phyloP scores from a whole-genome alignment of 2,797 vertebrate species.

The Tadarida brasiliensis region DNA sequence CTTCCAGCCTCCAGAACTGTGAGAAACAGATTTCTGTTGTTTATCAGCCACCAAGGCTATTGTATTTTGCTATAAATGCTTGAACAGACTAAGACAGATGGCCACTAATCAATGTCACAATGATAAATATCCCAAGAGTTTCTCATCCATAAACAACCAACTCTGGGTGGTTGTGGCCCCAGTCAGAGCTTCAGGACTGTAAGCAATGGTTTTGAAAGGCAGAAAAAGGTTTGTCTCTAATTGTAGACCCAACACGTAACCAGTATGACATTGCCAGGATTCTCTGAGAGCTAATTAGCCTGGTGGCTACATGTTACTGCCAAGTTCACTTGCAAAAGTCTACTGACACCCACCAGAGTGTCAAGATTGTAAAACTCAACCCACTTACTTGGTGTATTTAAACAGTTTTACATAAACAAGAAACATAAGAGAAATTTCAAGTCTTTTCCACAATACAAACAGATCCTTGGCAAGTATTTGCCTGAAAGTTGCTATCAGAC shows the following conservation, averaged over 20 bases:
- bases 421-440: conserved; percentile 1
- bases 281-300: neutral
- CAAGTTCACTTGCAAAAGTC: neutral
- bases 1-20: neutral
- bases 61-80: neutral
- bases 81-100: neutral
- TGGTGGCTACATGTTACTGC: neutral
- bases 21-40: neutral
- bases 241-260: neutral
- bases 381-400: conserved; percentile 9
- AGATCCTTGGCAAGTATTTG: conserved; percentile 43
- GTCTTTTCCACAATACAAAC: conserved; percentile 1
- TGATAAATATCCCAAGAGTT: neutral
- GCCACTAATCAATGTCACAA: neutral
- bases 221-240: neutral
- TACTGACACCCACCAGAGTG: neutral
- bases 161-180: neutral
- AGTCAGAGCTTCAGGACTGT: neutral
- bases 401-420: conserved; percentile 33
- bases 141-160: neutral
- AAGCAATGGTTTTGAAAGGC: neutral
- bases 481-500: conserved; percentile 6
- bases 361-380: conserved; percentile 9
- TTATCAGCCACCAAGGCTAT: neutral
- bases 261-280: neutral